Conservation (phyloP, 2,888 invertebrate species). For the Rapana venosa region DNA sequence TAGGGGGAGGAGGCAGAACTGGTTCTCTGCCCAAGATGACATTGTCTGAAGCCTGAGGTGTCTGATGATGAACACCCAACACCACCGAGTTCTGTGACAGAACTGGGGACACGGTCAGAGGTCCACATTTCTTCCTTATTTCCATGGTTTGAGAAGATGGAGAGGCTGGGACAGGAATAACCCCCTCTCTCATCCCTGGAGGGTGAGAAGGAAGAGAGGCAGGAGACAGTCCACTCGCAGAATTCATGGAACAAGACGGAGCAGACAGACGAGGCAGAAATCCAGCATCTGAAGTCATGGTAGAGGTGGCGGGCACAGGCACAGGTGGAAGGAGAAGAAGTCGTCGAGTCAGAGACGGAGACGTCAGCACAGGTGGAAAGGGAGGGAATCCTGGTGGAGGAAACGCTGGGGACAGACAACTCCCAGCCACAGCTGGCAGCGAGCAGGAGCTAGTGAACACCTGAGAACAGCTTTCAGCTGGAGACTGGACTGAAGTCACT, state of each 20-base stretch:
- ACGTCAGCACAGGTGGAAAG: neutral
- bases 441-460: too few relatives aligned
- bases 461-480: too few relatives aligned
- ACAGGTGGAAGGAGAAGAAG: slow-evolving; percentile 11
- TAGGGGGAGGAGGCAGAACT: neutral
- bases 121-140: too few relatives aligned
- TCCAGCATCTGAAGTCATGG: neutral
- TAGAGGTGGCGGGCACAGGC: neutral
- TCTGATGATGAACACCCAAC: neutral
- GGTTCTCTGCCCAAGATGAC: neutral
- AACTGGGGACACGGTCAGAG: too few relatives aligned
- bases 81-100: too few relatives aligned
- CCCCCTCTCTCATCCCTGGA: neutral
- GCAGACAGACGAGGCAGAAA: neutral
- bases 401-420: neutral
- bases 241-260: neutral
- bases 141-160: too few relatives aligned
- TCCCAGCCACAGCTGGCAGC: neutral
- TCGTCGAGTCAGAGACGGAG: neutral
- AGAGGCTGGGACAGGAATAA: neutral
- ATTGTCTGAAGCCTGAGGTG: too few relatives aligned
- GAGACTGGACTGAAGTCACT: too few relatives aligned
- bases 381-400: slow-evolving; percentile 19
- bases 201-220: neutral
- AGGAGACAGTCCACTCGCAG: neutral